These are phyloP conservation scores for Halyomorpha halys DNA, from an alignment of 1,140 invertebrate genomes.

Conservation along the genomic window DNA sequence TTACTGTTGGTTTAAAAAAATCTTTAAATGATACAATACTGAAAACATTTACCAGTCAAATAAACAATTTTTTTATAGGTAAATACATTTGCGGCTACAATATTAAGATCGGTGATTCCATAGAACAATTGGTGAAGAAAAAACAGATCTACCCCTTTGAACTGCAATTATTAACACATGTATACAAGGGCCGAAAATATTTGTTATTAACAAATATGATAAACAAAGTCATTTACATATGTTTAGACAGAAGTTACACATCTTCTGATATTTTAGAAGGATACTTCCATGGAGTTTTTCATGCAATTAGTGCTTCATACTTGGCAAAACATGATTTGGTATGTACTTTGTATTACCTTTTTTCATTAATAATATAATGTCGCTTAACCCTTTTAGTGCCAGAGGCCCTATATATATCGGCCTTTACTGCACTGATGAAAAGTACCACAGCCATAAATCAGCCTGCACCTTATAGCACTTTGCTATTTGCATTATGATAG, in stretches of 20 bases:
- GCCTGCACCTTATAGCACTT: no score
- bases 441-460: no score
- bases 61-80: conserved; percentile 33
- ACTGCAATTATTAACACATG: conserved; percentile 34
- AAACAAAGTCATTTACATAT: conserved; percentile 39
- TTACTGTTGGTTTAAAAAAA: no score
- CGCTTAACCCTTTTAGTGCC: no score
- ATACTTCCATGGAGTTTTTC: conserved; percentile 43
- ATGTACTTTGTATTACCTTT: not conserved
- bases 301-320: conserved; percentile 34
- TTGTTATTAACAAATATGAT: conserved; percentile 39
- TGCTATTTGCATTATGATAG: no score
- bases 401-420: no score
- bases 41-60: no score
- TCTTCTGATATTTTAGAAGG: conserved; percentile 40
- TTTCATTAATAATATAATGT: no score
- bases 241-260: conserved; percentile 37
- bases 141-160: conserved; percentile 34
- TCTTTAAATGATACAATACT: no score
- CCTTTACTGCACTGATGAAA: no score
- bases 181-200: conserved; percentile 39
- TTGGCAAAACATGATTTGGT: conserved; percentile 20
- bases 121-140: conserved; percentile 39
- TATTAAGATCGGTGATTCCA: conserved; percentile 42
- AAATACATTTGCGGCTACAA: conserved; percentile 41